Evolutionary conservation across 2,797 vertebrate species (phyloP).

Genomic region (Phyllotis vaccarum): DNA sequence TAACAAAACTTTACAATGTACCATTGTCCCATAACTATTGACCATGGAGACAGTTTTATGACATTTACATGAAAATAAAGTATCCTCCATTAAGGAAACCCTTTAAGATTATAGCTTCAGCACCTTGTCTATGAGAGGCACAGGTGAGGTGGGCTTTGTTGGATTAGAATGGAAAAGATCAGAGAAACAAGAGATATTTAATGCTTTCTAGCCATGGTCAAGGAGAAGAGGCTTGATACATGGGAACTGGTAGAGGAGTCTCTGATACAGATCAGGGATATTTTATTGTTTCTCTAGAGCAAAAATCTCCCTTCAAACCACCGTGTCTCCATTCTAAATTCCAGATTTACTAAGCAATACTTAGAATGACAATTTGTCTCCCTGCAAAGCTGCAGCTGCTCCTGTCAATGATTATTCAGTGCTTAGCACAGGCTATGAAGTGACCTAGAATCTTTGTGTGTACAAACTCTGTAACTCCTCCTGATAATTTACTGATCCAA

Average conservation of each 20-base stretch:
- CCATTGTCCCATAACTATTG: too few relatives aligned
- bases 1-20: too few relatives aligned
- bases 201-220: conserved; percentile 7
- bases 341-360: background rate
- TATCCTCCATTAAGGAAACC: background rate
- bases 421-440: background rate
- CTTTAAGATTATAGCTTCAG: background rate
- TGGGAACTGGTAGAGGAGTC: background rate
- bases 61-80: background rate
- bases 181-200: conserved; percentile 40
- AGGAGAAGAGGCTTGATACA: background rate
- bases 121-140: background rate
- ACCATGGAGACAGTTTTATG: conserved; percentile 2
- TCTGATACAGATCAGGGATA: background rate
- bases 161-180: conserved; percentile 45
- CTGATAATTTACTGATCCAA: background rate
- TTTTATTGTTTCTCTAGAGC: conserved; percentile 60
- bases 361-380: background rate
- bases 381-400: background rate
- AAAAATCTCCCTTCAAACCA: conserved; percentile 30
- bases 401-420: background rate
- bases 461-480: background rate
- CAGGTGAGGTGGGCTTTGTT: background rate
- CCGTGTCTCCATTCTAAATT: background rate
- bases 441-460: background rate